phyloP scores from a whole-genome alignment of 2,113 vertebrate species.

The Leptobrachium leishanense region DNA sequence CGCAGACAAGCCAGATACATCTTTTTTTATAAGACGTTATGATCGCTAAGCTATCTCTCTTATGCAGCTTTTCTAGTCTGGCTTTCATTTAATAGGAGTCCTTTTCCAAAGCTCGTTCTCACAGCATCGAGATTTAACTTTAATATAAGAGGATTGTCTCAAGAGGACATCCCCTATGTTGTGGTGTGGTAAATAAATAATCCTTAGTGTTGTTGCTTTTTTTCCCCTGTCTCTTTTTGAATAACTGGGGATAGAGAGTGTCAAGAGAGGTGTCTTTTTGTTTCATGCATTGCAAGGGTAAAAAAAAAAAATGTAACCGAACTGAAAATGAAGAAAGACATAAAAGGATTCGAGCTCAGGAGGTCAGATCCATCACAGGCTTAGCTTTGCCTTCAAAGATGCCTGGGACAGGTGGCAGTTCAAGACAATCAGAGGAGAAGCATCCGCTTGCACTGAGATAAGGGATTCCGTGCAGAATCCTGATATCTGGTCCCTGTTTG shows the following conservation, averaged over 20 bases:
- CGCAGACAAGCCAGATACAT: constrained; percentile 50
- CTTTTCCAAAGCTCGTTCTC: constrained; percentile 60
- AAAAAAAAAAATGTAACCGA: constrained; percentile 79
- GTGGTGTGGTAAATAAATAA: constrained; percentile 72
- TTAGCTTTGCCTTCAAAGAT: constrained; percentile 97
- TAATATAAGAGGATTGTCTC: constrained; percentile 75
- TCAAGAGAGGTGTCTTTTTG: constrained; percentile 76
- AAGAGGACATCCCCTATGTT: constrained; percentile 65
- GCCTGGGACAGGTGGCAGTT: constrained; percentile 98
- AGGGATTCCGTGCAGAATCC: constrained; percentile 84
- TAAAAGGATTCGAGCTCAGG: constrained; percentile 94
- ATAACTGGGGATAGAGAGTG: constrained; percentile 73
- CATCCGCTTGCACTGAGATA: constrained; percentile 88
- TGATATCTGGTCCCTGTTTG: constrained; percentile 77
- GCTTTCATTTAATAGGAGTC: constrained; percentile 62
- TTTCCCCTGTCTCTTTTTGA: constrained; percentile 62
- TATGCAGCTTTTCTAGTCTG: constrained; percentile 69
- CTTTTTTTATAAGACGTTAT: constrained; percentile 56
- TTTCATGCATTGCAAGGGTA: constrained; percentile 69
- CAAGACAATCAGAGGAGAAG: constrained; percentile 91
- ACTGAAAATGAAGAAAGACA: constrained; percentile 97
- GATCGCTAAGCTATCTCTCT: constrained; percentile 69
- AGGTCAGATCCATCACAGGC: constrained; percentile 98
- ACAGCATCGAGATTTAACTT: constrained; percentile 66
- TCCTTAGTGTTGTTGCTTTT: constrained; percentile 73